Conservation (phyloP, 2,797 vertebrate genomes). For the Sparus aurata region DNA sequence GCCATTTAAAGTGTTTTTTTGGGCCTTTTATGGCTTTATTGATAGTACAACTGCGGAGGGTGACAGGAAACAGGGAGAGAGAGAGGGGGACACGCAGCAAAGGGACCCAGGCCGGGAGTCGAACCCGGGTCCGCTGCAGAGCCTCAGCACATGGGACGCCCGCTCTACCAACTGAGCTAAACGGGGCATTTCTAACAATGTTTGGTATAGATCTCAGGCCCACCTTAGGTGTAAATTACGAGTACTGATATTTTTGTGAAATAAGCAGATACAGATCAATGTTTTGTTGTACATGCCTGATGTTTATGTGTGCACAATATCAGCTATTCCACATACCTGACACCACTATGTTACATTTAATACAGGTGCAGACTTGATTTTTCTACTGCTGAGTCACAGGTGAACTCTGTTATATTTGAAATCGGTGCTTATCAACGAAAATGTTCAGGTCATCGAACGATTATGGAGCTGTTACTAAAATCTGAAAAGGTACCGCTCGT, state of each 20-base stretch:
- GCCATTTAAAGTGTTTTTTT: no score
- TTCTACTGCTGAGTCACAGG: neutral
- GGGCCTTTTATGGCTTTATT: no score
- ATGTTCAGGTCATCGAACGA: conserved; percentile 7
- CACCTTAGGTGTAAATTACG: neutral
- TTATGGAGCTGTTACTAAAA: neutral
- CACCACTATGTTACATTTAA: neutral
- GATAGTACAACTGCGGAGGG: no score
- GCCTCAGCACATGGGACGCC: no score
- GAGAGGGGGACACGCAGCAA: no score
- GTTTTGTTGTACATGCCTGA: neutral
- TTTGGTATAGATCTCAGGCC: neutral
- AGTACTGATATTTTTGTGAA: neutral
- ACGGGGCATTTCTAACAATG: no score
- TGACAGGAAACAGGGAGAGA: no score
- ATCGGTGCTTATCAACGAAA: neutral
- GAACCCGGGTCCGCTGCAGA: no score
- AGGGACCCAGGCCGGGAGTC: no score
- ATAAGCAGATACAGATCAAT: neutral
- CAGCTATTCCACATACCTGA: neutral
- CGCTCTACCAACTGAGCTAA: no score
- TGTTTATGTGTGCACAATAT: neutral
- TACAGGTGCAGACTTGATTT: neutral
- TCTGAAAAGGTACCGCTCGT: neutral
- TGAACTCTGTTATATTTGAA: neutral